Percentiles rank a stretch among this genome's conserved stretches.
Evolutionary conservation across 2,113 vertebrate species (phyloP).

Genomic region (Riparia riparia): DNA sequence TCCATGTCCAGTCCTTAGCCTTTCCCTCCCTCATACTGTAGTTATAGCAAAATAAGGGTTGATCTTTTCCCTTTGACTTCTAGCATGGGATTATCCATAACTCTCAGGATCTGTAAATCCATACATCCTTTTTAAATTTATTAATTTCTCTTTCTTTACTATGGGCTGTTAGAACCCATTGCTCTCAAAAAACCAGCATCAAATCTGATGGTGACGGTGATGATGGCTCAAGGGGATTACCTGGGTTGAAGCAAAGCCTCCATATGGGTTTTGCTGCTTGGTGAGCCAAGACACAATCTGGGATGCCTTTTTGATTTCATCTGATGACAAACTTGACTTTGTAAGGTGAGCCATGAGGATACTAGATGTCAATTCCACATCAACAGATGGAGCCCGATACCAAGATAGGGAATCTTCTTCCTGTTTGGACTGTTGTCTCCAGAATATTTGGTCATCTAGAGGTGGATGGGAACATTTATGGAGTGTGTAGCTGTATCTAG

Average conservation of each 20-base stretch:
- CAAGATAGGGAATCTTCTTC: not conserved
- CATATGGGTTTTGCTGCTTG: conserved; percentile 76
- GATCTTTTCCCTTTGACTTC: not conserved
- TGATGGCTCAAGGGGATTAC: conserved; percentile 25
- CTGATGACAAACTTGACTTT: not conserved
- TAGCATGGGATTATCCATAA: not conserved
- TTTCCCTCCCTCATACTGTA: not conserved
- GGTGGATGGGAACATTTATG: not conserved
- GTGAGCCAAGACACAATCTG: conserved; percentile 68
- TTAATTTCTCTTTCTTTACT: rapidly evolving
- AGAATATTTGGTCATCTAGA: conserved; percentile 60
- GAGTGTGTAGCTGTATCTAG: not conserved
- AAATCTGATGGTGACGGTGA: not conserved
- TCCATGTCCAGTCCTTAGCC: not conserved
- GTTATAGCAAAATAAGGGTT: not conserved
- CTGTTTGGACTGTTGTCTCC: conserved; percentile 22
- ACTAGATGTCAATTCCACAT: conserved; percentile 74
- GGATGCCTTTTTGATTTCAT: conserved; percentile 46
- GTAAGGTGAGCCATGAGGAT: conserved; percentile 66
- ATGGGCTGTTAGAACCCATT: not conserved
- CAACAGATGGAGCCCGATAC: conserved; percentile 68
- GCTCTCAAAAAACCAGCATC: not conserved
- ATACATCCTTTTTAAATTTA: rapidly evolving
- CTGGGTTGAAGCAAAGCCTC: conserved; percentile 79
- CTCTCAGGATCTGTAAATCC: not conserved